Percentiles rank a stretch among this genome's conserved stretches.
phyloP scores from a whole-genome alignment of 2,797 vertebrate genomes.

The Sternotherus odoratus region DNA sequence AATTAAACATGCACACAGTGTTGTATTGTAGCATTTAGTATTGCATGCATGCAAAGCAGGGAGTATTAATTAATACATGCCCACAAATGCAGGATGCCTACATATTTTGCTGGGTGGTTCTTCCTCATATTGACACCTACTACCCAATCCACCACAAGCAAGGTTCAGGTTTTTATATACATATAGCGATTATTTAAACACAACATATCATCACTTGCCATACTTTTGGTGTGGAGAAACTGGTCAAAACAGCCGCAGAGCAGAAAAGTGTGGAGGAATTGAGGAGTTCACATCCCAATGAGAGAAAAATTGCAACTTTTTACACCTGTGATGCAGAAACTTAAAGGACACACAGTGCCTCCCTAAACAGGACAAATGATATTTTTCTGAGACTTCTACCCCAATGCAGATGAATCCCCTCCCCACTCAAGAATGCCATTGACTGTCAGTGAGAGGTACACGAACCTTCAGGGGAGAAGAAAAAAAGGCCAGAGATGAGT shows the following conservation, averaged over 20 bases:
- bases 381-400: too few species aligned
- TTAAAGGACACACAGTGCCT: neutral
- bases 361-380: too few species aligned
- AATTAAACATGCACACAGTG: too few species aligned
- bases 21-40: too few species aligned
- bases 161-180: neutral
- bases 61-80: too few species aligned
- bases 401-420: too few species aligned
- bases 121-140: neutral
- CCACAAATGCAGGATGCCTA: too few species aligned
- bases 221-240: neutral
- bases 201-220: neutral
- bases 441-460: neutral
- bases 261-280: constrained; percentile 26
- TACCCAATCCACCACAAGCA: neutral
- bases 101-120: too few species aligned
- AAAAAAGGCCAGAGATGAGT: neutral
- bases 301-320: constrained; percentile 40
- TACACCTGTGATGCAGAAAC: neutral
- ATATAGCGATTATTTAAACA: too few species aligned
- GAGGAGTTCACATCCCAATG: neutral
- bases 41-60: too few species aligned
- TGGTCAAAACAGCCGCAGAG: neutral
- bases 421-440: neutral
- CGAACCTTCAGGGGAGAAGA: neutral